These are phyloP conservation scores for Smittia aterrima DNA, from an alignment of 2,888 invertebrate genomes.

Conservation along the genomic window DNA sequence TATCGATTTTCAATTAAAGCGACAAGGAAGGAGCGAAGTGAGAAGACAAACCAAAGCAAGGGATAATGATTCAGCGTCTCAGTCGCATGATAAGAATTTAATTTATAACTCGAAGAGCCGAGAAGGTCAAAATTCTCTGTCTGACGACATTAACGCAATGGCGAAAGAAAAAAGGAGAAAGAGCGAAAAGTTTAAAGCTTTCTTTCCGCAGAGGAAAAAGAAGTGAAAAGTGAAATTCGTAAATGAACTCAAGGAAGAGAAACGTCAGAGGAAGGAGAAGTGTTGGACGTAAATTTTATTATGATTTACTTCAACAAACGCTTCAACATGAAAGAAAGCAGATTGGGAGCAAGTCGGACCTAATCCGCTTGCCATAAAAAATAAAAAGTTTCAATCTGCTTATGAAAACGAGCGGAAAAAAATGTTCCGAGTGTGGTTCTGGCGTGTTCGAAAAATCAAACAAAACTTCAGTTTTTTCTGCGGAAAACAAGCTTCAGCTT, in stretches of 20 bases:
- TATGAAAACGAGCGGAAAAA: neutral
- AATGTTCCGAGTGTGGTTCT: neutral
- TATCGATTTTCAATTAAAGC: conserved; percentile 38
- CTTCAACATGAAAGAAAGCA: neutral
- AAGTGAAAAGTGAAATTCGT: neutral
- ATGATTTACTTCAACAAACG: conserved; percentile 5
- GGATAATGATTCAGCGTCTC: conserved; percentile 34
- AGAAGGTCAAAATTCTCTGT: conserved; percentile 38
- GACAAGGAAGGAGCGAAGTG: neutral
- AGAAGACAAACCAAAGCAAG: conserved; percentile 3
- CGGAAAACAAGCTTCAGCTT: conserved; percentile 10
- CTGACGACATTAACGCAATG: neutral
- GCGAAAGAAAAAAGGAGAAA: neutral
- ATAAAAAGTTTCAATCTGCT: conserved; percentile 8
- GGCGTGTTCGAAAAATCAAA: conserved; percentile 2
- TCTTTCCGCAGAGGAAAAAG: neutral
- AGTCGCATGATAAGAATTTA: conserved; percentile 31
- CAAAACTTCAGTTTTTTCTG: neutral
- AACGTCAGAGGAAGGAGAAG: too few species aligned
- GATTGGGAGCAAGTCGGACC: neutral
- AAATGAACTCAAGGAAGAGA: neutral
- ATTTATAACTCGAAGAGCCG: conserved; percentile 17
- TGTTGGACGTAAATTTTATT: neutral
- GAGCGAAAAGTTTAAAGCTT: neutral
- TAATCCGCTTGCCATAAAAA: neutral